Percentiles rank a stretch among this genome's conserved stretches.
These are phyloP conservation scores for Caenorhabditis japonica DNA, from an alignment of 2,888 invertebrate species.

Conservation along the genomic window DNA sequence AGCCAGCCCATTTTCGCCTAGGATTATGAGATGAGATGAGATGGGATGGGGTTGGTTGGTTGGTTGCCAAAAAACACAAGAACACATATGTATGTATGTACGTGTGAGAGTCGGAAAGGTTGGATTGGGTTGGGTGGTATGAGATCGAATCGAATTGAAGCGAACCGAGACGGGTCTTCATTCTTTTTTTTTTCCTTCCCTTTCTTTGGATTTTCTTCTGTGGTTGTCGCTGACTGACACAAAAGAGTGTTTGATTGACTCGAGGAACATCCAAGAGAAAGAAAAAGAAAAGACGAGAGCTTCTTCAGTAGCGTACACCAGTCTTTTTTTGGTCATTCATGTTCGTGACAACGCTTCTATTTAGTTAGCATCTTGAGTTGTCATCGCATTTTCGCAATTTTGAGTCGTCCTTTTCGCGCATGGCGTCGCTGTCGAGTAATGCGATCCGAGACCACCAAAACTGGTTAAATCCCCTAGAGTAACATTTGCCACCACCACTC, in stretches of 20 bases:
- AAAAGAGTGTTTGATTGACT: conserved; percentile 51
- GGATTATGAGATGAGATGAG: conserved; percentile 31
- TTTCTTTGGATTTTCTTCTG: too few species aligned
- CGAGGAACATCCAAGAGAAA: conserved; percentile 23
- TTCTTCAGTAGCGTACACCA: too few species aligned
- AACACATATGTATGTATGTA: too few species aligned
- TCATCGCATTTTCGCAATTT: conserved; percentile 48
- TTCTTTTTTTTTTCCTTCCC: conserved; percentile 1
- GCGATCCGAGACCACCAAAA: conserved; percentile 29
- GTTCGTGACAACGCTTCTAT: conserved; percentile 34
- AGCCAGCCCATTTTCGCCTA: conserved; percentile 18
- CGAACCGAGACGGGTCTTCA: too few species aligned
- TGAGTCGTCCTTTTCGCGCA: conserved; percentile 6
- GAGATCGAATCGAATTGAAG: too few species aligned
- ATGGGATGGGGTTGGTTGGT: too few species aligned
- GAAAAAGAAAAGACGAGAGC: conserved; percentile 3
- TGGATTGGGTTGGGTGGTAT: too few species aligned
- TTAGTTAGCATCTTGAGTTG: conserved; percentile 39
- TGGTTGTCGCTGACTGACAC: too few species aligned
- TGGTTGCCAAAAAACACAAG: too few species aligned
- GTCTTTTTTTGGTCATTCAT: conserved; percentile 26
- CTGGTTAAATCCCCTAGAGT: conserved; percentile 49
- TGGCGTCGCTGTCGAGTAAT: conserved; percentile 5
- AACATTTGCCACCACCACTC: conserved; percentile 42
- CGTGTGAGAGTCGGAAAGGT: too few species aligned